Conservation (phyloP, 2,888 invertebrate species). For the Meghimatium bilineatum region DNA sequence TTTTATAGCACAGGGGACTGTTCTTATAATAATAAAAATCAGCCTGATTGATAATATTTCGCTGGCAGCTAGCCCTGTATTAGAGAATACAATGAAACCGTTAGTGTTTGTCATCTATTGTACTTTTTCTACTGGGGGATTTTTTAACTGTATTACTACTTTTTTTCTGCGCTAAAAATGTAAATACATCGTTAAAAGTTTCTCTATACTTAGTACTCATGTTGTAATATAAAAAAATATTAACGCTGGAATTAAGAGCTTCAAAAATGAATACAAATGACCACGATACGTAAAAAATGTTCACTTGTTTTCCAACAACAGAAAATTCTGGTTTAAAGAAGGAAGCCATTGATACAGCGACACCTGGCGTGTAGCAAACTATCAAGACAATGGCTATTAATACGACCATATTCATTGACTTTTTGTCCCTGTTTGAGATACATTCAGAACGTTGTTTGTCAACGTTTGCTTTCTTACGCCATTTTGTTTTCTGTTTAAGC, state of each 20-base stretch:
- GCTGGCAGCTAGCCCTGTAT: too few species aligned
- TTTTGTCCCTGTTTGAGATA: neutral
- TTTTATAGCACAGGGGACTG: too few species aligned
- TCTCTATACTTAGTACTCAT: constrained; percentile 23
- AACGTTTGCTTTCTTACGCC: neutral
- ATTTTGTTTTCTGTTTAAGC: neutral
- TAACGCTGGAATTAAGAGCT: constrained; percentile 23
- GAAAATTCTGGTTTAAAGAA: constrained; percentile 6
- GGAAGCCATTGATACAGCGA: neutral
- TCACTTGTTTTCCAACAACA: neutral
- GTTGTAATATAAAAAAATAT: constrained; percentile 18
- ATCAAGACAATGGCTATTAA: constrained; percentile 15
- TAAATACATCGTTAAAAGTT: neutral
- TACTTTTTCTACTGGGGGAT: too few species aligned
- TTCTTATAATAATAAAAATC: too few species aligned
- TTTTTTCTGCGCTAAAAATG: too few species aligned
- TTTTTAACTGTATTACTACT: too few species aligned
- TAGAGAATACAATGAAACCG: too few species aligned
- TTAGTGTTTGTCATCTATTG: too few species aligned
- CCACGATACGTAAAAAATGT: neutral
- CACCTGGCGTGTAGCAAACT: constrained; percentile 13
- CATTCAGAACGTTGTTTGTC: neutral
- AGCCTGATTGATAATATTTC: too few species aligned
- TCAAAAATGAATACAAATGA: constrained; percentile 22
- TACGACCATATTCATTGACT: constrained; percentile 17